Percentiles rank a stretch among this genome's conserved stretches.
phyloP scores from a whole-genome alignment of 2,113 vertebrate species.

The Petrocephalus zakoni region DNA sequence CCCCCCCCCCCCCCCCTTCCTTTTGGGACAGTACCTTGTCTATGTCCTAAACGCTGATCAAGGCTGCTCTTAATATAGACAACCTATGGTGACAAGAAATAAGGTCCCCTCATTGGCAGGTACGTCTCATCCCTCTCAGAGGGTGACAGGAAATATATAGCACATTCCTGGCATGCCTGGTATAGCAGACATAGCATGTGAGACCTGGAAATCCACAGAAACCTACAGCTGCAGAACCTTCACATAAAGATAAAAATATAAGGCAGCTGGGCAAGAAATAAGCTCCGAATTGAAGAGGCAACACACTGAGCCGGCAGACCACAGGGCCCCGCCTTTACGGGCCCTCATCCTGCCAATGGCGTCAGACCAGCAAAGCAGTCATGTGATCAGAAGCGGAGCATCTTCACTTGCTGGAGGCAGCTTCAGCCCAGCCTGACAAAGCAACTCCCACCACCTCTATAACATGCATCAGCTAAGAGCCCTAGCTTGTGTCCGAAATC shows the following conservation, averaged over 20 bases:
- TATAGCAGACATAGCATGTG: neutral
- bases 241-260: neutral
- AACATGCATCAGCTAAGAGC: neutral
- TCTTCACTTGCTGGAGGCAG: neutral
- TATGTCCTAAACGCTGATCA: constrained; percentile 13
- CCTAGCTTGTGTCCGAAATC: neutral
- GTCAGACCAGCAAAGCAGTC: neutral
- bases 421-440: neutral
- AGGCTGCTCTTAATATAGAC: constrained; percentile 21
- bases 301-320: neutral
- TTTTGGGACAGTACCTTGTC: constrained; percentile 8
- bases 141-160: constrained; percentile 9
- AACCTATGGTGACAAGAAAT: constrained; percentile 15
- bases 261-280: neutral
- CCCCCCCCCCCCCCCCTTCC: neutral
- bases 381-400: neutral
- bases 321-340: neutral
- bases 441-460: neutral
- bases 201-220: neutral
- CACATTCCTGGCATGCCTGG: neutral
- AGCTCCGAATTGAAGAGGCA: neutral
- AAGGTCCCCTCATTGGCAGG: neutral
- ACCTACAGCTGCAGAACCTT: neutral
- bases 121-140: too few species aligned
- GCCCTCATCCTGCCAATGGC: neutral